Evolutionary conservation across 1,140 invertebrate species (phyloP).

Genomic region (Aphelinus atriplicis): DNA sequence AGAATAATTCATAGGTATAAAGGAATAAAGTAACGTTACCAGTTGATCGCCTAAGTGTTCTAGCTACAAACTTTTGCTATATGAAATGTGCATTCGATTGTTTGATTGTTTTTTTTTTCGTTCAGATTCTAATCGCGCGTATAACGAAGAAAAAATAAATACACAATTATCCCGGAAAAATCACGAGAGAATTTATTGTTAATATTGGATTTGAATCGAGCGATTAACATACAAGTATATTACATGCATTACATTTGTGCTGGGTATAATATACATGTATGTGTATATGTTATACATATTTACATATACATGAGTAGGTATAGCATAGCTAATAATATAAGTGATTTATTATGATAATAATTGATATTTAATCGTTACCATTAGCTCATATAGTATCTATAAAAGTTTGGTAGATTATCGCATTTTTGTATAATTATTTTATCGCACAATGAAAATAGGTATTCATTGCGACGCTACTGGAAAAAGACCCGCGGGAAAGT

Average conservation of each 20-base stretch:
- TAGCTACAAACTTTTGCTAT: not conserved
- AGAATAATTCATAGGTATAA: too few relatives aligned
- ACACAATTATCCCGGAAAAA: not conserved
- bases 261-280: constrained; percentile 1
- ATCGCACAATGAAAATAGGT: not conserved
- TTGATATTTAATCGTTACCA: constrained; percentile 28
- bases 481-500: too few relatives aligned
- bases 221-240: not conserved
- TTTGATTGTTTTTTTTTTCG: not conserved
- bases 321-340: constrained; percentile 18
- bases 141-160: constrained; percentile 7
- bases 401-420: constrained; percentile 11
- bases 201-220: not conserved
- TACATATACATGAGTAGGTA: not conserved
- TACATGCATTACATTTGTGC: not conserved
- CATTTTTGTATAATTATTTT: constrained; percentile 28
- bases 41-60: constrained; percentile 27
- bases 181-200: not conserved
- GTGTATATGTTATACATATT: constrained; percentile 22
- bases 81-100: not conserved
- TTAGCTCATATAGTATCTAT: constrained; percentile 24
- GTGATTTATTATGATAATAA: constrained; percentile 21
- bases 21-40: not conserved
- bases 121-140: not conserved
- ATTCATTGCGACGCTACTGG: too few relatives aligned